These are phyloP conservation scores for Pluvialis apricaria DNA, from an alignment of 2,113 vertebrate genomes.

Conservation along the genomic window DNA sequence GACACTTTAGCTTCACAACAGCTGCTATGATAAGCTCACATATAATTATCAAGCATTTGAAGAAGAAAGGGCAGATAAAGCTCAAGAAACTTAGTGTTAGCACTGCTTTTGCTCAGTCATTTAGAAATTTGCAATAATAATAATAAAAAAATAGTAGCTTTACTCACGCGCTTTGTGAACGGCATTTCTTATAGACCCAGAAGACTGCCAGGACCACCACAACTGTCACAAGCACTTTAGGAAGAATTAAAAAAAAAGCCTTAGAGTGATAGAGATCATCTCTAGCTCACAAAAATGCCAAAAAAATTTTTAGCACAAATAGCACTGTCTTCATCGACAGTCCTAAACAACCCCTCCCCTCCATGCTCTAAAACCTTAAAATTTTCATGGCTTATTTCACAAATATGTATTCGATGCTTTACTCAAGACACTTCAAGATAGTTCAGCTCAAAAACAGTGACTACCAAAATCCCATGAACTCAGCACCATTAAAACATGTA, in stretches of 20 bases:
- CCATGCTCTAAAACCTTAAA: background rate
- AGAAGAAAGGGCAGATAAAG: background rate
- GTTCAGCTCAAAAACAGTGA: background rate
- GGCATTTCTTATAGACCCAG: slow-evolving; percentile 20
- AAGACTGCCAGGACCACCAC: background rate
- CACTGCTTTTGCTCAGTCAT: background rate
- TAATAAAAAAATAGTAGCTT: background rate
- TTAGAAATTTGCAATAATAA: background rate
- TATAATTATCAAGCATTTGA: background rate
- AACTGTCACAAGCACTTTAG: background rate
- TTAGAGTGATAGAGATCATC: background rate
- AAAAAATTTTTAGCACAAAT: background rate
- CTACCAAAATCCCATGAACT: background rate
- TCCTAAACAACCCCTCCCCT: no score
- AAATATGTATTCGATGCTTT: background rate
- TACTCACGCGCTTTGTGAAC: slow-evolving; percentile 57
- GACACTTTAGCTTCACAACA: background rate
- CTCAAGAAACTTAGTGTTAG: background rate
- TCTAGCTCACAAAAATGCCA: background rate
- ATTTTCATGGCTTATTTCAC: background rate
- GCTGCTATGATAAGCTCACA: slow-evolving; percentile 3
- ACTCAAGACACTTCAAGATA: background rate
- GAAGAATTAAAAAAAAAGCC: background rate
- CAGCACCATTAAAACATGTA: background rate
- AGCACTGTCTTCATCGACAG: background rate